phyloP scores from a whole-genome alignment of 2,888 invertebrate genomes.

The Sarcophaga carnaria region DNA sequence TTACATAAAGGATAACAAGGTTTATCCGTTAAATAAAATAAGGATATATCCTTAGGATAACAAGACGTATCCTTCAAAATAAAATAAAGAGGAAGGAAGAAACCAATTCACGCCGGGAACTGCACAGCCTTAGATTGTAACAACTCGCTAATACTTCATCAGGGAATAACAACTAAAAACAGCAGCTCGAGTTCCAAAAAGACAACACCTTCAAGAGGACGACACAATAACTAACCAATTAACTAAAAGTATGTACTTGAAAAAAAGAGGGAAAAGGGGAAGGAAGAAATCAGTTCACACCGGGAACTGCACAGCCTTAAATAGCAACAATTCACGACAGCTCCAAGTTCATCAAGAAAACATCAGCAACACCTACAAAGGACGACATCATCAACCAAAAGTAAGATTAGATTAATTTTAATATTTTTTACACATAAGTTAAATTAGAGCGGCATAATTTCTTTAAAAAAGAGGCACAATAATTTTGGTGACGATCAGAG shows the following conservation, averaged over 20 bases:
- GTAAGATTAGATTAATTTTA: slow-evolving; percentile 27
- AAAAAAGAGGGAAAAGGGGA: neutral
- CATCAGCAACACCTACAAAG: neutral
- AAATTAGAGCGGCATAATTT: neutral
- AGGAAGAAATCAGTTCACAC: slow-evolving; percentile 8
- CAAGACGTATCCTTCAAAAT: slow-evolving; percentile 11
- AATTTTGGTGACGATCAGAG: slow-evolving; percentile 8
- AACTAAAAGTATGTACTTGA: no score
- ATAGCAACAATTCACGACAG: slow-evolving; percentile 4
- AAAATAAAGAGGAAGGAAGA: slow-evolving; percentile 1
- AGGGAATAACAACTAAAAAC: no score
- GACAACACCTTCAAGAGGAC: no score
- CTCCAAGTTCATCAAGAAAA: slow-evolving; percentile 12
- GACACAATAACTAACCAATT: no score
- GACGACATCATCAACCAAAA: slow-evolving; percentile 14
- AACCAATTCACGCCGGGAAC: slow-evolving; percentile 16
- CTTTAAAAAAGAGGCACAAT: neutral
- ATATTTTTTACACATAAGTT: neutral
- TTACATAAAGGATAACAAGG: slow-evolving; percentile 26
- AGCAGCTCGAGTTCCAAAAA: no score
- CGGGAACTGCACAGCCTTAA: slow-evolving; percentile 7
- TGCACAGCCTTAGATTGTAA: slow-evolving; percentile 9
- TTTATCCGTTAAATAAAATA: no score
- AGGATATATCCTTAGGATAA: neutral
- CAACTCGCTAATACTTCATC: neutral